Conservation (phyloP, 2,888 invertebrate genomes). For the Philonicus albiceps region DNA sequence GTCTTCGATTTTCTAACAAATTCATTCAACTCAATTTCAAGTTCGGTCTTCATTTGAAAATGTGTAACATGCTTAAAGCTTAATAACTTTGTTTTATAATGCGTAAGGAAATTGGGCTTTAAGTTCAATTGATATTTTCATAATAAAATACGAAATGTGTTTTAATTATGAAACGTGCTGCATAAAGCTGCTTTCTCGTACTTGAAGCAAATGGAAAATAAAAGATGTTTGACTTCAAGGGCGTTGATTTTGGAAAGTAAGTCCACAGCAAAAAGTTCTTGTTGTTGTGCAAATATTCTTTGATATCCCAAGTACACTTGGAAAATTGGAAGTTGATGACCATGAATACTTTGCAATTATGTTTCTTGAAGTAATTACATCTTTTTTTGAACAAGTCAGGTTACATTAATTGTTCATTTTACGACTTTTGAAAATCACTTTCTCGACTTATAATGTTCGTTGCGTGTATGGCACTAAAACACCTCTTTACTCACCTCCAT, state of each 20-base stretch:
- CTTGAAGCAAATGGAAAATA: not conserved
- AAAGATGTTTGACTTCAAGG: not conserved
- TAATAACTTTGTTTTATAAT: no score
- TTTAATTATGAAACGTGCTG: not conserved
- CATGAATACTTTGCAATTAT: not conserved
- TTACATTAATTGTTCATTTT: no score
- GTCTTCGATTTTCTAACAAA: not conserved
- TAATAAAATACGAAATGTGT: not conserved
- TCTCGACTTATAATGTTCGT: no score
- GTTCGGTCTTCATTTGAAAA: not conserved
- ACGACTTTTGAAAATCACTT: no score
- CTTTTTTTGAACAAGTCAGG: not conserved
- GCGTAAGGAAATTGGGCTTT: no score
- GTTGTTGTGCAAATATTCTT: not conserved
- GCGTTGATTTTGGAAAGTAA: not conserved
- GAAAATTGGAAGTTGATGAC: not conserved
- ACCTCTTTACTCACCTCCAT: no score
- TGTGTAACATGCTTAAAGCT: not conserved
- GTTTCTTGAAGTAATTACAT: no score
- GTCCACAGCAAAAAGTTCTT: not conserved
- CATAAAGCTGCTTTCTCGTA: not conserved
- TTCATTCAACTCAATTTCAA: not conserved
- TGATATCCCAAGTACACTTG: not conserved
- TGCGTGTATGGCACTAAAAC: no score
- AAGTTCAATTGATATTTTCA: not conserved